phyloP scores from a whole-genome alignment of 1,140 invertebrate genomes.

The Nilaparvata lugens region DNA sequence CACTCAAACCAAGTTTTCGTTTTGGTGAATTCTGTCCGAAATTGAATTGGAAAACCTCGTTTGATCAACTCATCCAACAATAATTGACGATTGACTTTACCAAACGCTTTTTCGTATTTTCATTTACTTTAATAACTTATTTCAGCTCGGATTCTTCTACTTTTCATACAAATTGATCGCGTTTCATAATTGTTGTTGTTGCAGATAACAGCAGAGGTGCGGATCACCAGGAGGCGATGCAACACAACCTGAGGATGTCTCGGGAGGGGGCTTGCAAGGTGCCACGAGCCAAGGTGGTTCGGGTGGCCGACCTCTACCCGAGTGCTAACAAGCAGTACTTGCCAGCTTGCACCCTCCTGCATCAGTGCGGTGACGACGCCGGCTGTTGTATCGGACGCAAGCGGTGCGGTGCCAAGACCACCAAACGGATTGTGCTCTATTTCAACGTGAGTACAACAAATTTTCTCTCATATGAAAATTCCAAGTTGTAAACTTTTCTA shows the following conservation, averaged over 20 bases:
- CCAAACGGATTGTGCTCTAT: constrained; percentile 50
- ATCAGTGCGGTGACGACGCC: constrained; percentile 65
- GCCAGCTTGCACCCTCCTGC: constrained; percentile 62
- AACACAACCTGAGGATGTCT: constrained; percentile 46
- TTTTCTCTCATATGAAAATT: background rate
- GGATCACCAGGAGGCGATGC: constrained; percentile 42
- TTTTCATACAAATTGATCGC: no score
- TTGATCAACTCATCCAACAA: no score
- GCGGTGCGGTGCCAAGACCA: constrained; percentile 55
- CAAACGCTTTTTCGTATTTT: no score
- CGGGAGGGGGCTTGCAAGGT: constrained; percentile 48
- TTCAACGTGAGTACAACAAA: constrained; percentile 55
- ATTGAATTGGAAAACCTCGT: no score
- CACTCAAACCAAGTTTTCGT: no score
- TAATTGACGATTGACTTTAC: no score
- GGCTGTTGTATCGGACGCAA: constrained; percentile 58
- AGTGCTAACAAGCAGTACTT: constrained; percentile 56
- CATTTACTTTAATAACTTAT: no score
- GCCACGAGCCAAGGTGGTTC: constrained; percentile 51
- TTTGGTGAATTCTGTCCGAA: no score
- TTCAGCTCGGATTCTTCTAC: no score
- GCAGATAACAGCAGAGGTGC: no score
- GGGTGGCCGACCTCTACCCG: constrained; percentile 51
- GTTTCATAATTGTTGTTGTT: no score
- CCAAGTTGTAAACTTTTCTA: background rate